Base-by-base conservation (phyloP, 2,797 vertebrate species). In the Buceros bicornis region DNA sequence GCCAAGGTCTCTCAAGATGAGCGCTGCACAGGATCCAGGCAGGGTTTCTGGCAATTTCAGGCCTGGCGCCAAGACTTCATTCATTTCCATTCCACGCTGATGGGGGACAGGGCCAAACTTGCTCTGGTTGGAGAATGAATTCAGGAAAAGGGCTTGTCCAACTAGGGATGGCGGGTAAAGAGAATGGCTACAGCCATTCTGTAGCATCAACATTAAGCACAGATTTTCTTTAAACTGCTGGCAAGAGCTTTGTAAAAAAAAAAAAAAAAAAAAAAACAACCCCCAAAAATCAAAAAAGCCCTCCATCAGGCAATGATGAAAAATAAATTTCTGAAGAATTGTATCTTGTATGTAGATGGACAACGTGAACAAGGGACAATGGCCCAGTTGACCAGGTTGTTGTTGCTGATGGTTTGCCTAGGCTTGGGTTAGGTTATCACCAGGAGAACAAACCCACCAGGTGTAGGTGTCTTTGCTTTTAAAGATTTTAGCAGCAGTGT, bases 371-470 rank as follows among this genome's bases (percentile, higher is more conserved):
- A 53, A 51, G 31, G 25, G 28, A 66, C 6, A 10, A 5, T 16
- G 64, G 35, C 58, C 47, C 53, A 43, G 66, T 40, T 35, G 45
- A 31, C 20, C 0, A 0, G 8, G 24, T 67, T 0, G 0, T 60
- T 3, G 0, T 33, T 80, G 61, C 37, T 74, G 50, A 12, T 47
- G 60, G 3, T 56, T 45, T 82, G 28, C 37, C 40, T 47, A 26
- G 45, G 35, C 25, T 74, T 70, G 65, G 25, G 10, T 35, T 77
- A 57, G 18, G 21, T 77, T 77, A 62, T 64, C 48, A 82, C 71
- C 45, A 69, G 83, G 37, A 87, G 24, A 83, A 20, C 31, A 73
- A 86, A 87, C 10, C 25, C 16, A 18, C 16, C 12, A 35, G 0
- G 0, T 56, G 31, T n/a, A 28, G 24, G 37, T 53, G 22, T 40